Base-by-base conservation (phyloP, 2,797 vertebrate genomes). In the Prionace glauca region DNA sequence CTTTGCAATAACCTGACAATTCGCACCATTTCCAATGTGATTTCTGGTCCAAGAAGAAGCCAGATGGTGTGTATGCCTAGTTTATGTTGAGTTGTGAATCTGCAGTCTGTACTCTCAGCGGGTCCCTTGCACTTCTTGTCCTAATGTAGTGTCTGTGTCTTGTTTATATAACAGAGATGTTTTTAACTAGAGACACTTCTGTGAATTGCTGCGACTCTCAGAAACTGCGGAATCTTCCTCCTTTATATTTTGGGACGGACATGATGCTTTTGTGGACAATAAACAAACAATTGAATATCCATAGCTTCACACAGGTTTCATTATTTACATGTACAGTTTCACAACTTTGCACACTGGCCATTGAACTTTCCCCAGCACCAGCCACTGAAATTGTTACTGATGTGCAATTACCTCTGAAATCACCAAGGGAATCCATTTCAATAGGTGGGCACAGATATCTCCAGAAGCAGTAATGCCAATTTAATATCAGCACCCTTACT, bases 61-160 rank as follows among this genome's bases (percentile, higher is more conserved):
- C 90, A 92, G 65, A 92, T 92, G 90, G 90, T 69, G 62, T 92
- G 65, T 92, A 69, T 69, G 20, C 65, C 18, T 67, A 69, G n/a
- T 92, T 69, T 24, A 92, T 4, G 20, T 92, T 41, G 90, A 69
- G n/a, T 36, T 20, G n/a, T 92, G 90, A 92, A 36, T 69, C 62
- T 69, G n/a, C 62, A 92, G 90, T 69, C 65, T 69, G 20, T 65
- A 92, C 62, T 69, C 90, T 41, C n/a, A 92, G 90, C 90, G 69
- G 62, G 90, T 67, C 36, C n/a, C 8, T 60, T 88, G 32, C 65
- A 65, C 65, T 69, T 69, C 9, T 65, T 91, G 32, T 41, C 62
- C 65, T 41, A 67, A 92, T 69, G 36, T 69, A 92, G 18, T 41
- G 18, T 69, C 32, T 67, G 62, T 36, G n/a, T 41, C 65, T 92